Base-by-base conservation (phyloP, 2,888 invertebrate species). In the Phlogophora meticulosa region DNA sequence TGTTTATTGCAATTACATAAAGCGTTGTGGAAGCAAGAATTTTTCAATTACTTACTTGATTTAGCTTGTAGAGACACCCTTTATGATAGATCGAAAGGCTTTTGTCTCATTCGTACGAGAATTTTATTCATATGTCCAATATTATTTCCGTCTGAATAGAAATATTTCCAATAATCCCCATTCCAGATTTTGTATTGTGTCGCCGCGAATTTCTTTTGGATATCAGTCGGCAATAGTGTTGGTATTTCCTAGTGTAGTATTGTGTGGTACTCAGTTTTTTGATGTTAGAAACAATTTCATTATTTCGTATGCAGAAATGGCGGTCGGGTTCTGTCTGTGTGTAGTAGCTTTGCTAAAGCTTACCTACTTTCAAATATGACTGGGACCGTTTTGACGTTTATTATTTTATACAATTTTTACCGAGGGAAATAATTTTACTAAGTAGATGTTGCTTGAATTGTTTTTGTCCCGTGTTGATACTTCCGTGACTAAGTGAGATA, bases 111-210 rank as follows among this genome's bases (percentile, higher is more conserved):
- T 84, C 81, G 71, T 85, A 85, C 85, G 84, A 87, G 87, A 92
- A 90, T 90, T 90, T 90, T 88, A 90, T 92, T 92, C 89, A 90
- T 90, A 91, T 88, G 89, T 89, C 87, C 88, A 86, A 92, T 90
- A 92, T 91, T 90, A 90, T 90, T 92, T 92, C 91, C 92, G 85
- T 78, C 72, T 89, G 88, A 90, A 89, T 91, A 88, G 90, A 90
- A 90, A 92, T 91, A 92, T 93, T 93, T 93, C 87, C 93, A 94
- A 93, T 93, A 93, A 90, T 90, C 86, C 87, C 82, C 80, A 82
- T 76, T 80, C 78, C 81, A 77, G 84, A 87, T 83, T 88, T 86
- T 85, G 82, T 86, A 88, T 88, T 86, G 84, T 83, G 86, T 85
- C 85, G 81, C 80, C 78, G 64, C 71, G 81, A 85, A 84, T 87